These are phyloP conservation scores for Hartigia nigra DNA, from an alignment of 2,888 invertebrate genomes.

Conservation along the genomic window DNA sequence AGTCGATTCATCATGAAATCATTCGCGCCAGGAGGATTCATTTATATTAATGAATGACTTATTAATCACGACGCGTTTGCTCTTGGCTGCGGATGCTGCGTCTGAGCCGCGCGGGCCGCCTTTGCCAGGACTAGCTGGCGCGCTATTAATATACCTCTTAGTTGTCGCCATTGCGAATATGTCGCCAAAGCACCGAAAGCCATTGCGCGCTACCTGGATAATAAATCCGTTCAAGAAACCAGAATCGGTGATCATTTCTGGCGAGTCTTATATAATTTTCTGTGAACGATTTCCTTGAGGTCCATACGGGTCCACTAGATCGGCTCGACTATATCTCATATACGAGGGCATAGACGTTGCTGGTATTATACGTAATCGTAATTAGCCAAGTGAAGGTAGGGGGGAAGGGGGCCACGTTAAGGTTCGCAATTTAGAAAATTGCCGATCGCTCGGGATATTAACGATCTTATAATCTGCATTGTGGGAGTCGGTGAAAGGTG, in stretches of 20 bases:
- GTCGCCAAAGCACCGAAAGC: background rate
- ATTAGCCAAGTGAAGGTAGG: background rate
- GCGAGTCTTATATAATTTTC: background rate
- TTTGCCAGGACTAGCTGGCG: background rate
- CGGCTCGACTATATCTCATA: background rate
- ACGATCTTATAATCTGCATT: conserved; percentile 55
- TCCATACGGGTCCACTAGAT: background rate
- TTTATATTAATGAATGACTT: conserved; percentile 58
- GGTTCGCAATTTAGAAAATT: background rate
- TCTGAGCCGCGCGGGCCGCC: background rate
- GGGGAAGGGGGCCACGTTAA: background rate
- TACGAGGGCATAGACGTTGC: background rate
- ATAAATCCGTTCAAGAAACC: background rate
- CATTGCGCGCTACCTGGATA: background rate
- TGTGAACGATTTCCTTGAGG: background rate
- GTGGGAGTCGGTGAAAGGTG: conserved; percentile 57
- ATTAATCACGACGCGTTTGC: conserved; percentile 43
- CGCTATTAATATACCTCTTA: background rate
- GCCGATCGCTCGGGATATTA: conserved; percentile 40
- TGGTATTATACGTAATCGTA: background rate
- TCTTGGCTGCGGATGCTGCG: background rate
- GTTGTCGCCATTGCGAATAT: background rate
- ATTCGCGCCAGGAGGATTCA: conserved; percentile 52
- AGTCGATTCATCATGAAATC: conserved; percentile 55
- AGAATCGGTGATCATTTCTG: background rate